Base-by-base conservation (phyloP, 2,113 vertebrate species). In the Melanerpes aurifrons region DNA sequence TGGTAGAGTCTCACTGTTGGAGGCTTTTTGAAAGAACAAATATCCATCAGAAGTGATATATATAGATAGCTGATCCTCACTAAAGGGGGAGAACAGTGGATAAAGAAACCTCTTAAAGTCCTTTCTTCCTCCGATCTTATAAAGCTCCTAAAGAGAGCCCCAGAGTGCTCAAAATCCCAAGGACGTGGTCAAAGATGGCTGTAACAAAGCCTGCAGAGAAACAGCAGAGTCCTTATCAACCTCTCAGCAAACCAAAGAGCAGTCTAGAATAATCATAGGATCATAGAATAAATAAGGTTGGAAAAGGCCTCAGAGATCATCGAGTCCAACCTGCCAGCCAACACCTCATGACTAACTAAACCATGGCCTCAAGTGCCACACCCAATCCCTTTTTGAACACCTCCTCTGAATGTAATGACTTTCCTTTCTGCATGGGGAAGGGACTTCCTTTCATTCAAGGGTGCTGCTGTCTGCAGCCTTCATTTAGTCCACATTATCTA, bases 1-100 rank as follows among this genome's bases (percentile, higher is more conserved):
- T 26, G 57, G 70, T 12, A 40, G 15, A 90, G 17, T 76, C 37
- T 93, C 90, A 8, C 71, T 50, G 37, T 45, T 80, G 45, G 74
- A 95, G 45, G 45, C 80, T 85, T 94, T 94, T 93, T 93, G 76
- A 92, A 94, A 93, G 82, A 76, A 59, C 35, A 82, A 92, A 70
- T 57, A 87, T 69, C 48, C 59, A 58, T 87, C 79, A 93, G 63
- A 94, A 91, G 75, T 66, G 5, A 48, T 35, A 63, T 54, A 69
- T 40, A 82, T 1, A 72, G 71, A 67, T 37, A 76, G 45, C 21
- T 78, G 66, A 56, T 87, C 67, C 71, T 87, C 66, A 40, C 82
- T 86, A 48, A 59, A 83, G 24, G 29, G 9, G 9, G 2, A 84
- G 24, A 47, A 67, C 90, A 92, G 88, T 40, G 13, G 75, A 69